A percentile compares a stretch with the other conserved stretches of the same genome.
phyloP scores from a whole-genome alignment of 2,113 vertebrate species.

The Myrmecobius fasciatus region DNA sequence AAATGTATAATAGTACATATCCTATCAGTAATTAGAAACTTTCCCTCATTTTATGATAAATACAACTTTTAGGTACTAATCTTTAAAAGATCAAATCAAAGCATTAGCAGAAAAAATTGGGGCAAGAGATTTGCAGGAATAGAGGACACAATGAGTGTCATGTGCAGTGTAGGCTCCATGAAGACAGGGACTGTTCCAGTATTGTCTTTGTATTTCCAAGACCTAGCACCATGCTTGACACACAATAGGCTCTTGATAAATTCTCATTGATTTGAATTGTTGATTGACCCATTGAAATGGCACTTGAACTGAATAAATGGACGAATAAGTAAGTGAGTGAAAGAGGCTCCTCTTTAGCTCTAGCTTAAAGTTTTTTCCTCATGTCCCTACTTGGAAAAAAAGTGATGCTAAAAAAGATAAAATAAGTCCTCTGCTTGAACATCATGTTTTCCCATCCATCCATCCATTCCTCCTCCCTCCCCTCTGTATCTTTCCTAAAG shows the following conservation, averaged over 20 bases:
- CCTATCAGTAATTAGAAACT: constrained; percentile 68
- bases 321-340: background rate
- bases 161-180: background rate
- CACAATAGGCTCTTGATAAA: background rate
- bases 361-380: background rate
- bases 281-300: background rate
- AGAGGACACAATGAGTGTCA: background rate
- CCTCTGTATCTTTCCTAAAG: background rate
- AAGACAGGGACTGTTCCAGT: background rate
- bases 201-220: background rate
- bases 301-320: background rate
- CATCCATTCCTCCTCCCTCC: too few species aligned
- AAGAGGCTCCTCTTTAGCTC: background rate
- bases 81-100: constrained; percentile 79
- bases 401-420: background rate
- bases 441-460: background rate
- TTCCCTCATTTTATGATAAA: constrained; percentile 75
- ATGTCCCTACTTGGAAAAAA: background rate
- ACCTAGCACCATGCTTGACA: background rate
- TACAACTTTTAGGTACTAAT: constrained; percentile 76
- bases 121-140: background rate
- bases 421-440: background rate
- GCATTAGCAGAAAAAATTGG: background rate
- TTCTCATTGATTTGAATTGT: background rate
- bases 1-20: constrained; percentile 81